Conservation (phyloP, 2,797 vertebrate genomes). For the Acestrorhynchus altus region DNA sequence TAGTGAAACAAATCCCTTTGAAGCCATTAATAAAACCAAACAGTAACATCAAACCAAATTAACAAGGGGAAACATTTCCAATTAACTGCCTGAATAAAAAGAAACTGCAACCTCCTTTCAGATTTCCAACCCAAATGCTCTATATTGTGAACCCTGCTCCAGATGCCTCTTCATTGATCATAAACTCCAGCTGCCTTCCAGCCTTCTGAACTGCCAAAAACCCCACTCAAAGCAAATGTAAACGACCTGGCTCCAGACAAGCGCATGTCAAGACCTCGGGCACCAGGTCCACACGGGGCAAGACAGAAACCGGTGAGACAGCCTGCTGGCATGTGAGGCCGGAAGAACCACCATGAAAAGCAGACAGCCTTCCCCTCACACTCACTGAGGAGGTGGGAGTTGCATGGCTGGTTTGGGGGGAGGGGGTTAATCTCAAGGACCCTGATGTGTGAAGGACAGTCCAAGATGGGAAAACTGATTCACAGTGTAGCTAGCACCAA, state of each 20-base stretch:
- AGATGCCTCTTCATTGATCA: slow-evolving; percentile 12
- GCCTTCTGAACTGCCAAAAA: not conserved
- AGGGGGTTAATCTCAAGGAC: slow-evolving; percentile 22
- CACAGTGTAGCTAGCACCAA: slow-evolving; percentile 99
- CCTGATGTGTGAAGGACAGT: slow-evolving; percentile 81
- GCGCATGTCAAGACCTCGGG: not conserved
- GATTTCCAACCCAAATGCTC: slow-evolving; percentile 1
- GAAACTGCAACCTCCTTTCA: not conserved
- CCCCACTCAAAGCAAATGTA: not conserved
- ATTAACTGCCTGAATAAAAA: not conserved
- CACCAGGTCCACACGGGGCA: not conserved
- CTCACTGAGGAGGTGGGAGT: not conserved
- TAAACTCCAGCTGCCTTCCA: slow-evolving; percentile 13
- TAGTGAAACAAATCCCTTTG: not conserved
- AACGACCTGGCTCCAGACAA: slow-evolving; percentile 13
- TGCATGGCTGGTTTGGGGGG: not conserved
- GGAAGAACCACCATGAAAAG: slow-evolving; percentile 6
- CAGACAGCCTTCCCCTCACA: slow-evolving; percentile 2
- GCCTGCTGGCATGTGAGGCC: not conserved
- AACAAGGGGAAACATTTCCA: not conserved
- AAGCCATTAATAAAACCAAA: slow-evolving; percentile 37
- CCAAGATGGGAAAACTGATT: slow-evolving; percentile 83
- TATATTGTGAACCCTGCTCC: slow-evolving; percentile 14
- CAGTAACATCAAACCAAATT: slow-evolving; percentile 12
- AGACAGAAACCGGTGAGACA: not conserved